Percentiles rank a stretch among this genome's conserved stretches.
Evolutionary conservation across 2,797 vertebrate genomes (phyloP).

Genomic region (Enteromius fasciolatus): DNA sequence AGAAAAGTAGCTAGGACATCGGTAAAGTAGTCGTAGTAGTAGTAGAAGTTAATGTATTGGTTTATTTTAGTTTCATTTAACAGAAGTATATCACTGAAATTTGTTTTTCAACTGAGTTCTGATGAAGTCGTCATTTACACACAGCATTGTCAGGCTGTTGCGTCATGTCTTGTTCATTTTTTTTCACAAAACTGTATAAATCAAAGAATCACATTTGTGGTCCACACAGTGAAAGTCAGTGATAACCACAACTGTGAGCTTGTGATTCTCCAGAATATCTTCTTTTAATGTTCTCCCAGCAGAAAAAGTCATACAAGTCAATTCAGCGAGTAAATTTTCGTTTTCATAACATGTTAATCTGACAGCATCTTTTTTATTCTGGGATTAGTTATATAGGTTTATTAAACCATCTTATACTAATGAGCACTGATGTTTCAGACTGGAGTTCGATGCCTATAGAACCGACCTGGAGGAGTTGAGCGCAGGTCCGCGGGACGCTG

Average conservation of each 20-base stretch:
- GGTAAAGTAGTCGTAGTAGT: too few relatives aligned
- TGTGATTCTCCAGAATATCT: not conserved
- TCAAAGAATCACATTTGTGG: not conserved
- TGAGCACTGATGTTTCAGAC: conserved; percentile 69
- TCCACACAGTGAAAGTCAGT: not conserved
- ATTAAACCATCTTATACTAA: not conserved
- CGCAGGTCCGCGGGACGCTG: conserved; percentile 86
- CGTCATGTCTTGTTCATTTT: not conserved
- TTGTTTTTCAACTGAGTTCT: not conserved
- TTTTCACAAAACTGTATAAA: too few relatives aligned
- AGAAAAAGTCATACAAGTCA: not conserved
- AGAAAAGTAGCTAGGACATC: too few relatives aligned
- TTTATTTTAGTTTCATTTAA: not conserved
- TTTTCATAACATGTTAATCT: not conserved
- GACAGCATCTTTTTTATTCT: not conserved
- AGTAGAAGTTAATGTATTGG: not conserved
- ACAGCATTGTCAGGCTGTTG: not conserved
- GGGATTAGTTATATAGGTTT: not conserved
- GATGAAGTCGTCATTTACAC: not conserved
- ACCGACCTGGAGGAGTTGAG: conserved; percentile 95
- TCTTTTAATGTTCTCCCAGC: not conserved
- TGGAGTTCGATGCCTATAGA: conserved; percentile 96
- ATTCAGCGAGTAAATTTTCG: too few relatives aligned
- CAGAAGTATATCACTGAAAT: not conserved
- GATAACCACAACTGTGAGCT: not conserved